phyloP scores from a whole-genome alignment of 2,888 invertebrate species.

The Linnaemya tessellans region DNA sequence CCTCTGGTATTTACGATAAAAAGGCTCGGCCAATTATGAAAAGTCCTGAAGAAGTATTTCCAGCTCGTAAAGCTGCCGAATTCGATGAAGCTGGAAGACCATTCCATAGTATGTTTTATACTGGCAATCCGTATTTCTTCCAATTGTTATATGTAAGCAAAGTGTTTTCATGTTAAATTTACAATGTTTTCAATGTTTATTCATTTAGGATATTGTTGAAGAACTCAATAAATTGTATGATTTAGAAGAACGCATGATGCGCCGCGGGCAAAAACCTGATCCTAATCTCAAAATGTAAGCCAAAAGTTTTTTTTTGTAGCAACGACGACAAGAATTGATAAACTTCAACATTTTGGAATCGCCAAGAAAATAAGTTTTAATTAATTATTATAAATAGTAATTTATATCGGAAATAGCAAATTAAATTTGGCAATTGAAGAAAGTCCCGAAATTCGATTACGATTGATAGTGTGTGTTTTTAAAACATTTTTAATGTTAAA shows the following conservation, averaged over 20 bases:
- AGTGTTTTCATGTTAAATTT: conserved; percentile 69
- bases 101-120: conserved; percentile 95
- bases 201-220: conserved; percentile 87
- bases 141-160: conserved; percentile 90
- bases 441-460: too few relatives aligned
- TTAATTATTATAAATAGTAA: too few relatives aligned
- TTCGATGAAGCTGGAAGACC: conserved; percentile 96
- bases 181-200: not conserved
- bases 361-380: too few relatives aligned
- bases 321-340: too few relatives aligned
- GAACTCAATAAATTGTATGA: conserved; percentile 87
- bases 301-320: not conserved
- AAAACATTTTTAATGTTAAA: not conserved
- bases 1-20: conserved; percentile 94
- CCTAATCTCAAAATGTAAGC: conserved; percentile 86
- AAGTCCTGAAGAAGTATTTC: conserved; percentile 94
- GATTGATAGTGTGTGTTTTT: too few relatives aligned
- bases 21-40: conserved; percentile 95
- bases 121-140: conserved; percentile 93
- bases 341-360: too few relatives aligned
- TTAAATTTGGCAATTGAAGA: too few relatives aligned
- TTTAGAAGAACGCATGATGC: conserved; percentile 88
- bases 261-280: conserved; percentile 86
- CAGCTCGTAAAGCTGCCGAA: conserved; percentile 92
- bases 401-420: too few relatives aligned